Evolutionary conservation across 2,797 vertebrate species (phyloP).

Genomic region (Thaleichthys pacificus): DNA sequence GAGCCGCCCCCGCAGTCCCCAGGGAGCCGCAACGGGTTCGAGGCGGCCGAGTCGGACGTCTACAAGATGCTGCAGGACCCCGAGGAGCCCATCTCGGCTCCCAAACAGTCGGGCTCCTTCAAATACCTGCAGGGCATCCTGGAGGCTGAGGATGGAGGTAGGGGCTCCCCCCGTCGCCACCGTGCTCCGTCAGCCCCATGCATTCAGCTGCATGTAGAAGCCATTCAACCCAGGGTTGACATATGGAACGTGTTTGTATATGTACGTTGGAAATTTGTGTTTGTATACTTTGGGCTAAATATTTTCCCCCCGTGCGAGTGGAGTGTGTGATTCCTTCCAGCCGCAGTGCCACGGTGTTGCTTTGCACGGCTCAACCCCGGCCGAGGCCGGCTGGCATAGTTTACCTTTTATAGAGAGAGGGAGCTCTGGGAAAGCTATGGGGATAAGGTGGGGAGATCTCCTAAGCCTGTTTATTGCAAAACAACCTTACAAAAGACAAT

Average conservation of each 20-base stretch:
- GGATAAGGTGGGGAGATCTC: constrained; percentile 31
- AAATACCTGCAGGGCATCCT: constrained; percentile 94
- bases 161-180: neutral
- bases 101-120: constrained; percentile 97
- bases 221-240: neutral
- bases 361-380: neutral
- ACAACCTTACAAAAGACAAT: constrained; percentile 62
- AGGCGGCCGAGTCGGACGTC: constrained; percentile 85
- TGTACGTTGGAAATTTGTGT: constrained; percentile 5
- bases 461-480: constrained; percentile 57
- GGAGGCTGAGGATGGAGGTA: constrained; percentile 91
- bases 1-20: constrained; percentile 77
- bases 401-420: constrained; percentile 72
- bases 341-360: constrained; percentile 8
- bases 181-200: neutral
- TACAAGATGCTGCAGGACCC: constrained; percentile 95
- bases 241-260: constrained; percentile 2
- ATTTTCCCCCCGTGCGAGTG: constrained; percentile 25
- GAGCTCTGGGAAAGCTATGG: neutral
- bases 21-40: constrained; percentile 74
- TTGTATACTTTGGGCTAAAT: constrained; percentile 24
- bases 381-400: constrained; percentile 45
- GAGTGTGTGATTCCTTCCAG: constrained; percentile 18
- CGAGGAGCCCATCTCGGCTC: constrained; percentile 81
- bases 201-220: constrained; percentile 4